phyloP scores from a whole-genome alignment of 2,113 vertebrate genomes.

The Neolamprologus kungweensis region DNA sequence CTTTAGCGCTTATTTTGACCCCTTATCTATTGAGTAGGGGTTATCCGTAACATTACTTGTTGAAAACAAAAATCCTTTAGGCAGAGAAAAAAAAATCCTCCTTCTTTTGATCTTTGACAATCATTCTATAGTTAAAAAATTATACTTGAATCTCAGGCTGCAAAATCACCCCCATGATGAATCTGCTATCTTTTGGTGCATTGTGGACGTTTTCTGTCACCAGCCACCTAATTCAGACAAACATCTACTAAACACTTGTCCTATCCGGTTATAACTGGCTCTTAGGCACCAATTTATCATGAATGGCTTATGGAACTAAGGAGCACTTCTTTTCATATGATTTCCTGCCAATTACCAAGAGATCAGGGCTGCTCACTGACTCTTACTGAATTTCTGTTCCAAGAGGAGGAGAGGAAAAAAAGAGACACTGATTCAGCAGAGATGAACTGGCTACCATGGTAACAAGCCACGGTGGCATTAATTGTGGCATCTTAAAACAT shows the following conservation, averaged over 20 bases:
- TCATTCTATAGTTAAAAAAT: background rate
- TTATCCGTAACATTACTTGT: background rate
- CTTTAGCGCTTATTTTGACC: background rate
- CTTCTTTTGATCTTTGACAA: background rate
- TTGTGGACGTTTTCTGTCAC: background rate
- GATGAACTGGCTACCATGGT: slow-evolving; percentile 40
- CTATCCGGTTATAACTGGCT: background rate
- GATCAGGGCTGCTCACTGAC: slow-evolving; percentile 16
- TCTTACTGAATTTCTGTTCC: slow-evolving; percentile 12
- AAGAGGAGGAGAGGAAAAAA: background rate
- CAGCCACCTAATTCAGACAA: background rate
- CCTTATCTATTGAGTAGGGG: background rate
- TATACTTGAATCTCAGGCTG: background rate
- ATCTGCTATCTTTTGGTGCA: background rate
- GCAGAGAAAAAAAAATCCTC: background rate
- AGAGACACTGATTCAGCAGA: slow-evolving; percentile 15
- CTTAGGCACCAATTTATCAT: background rate
- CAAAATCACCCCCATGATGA: background rate
- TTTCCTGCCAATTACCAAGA: slow-evolving; percentile 28
- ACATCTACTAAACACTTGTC: background rate
- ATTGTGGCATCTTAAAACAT: slow-evolving; percentile 29
- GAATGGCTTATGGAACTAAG: background rate
- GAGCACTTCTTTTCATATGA: slow-evolving; percentile 7
- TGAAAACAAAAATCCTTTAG: background rate
- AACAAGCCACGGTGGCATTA: slow-evolving; percentile 16